Base-by-base conservation (phyloP, 1,140 invertebrate species). In the Pemphigus obesinymphae region DNA sequence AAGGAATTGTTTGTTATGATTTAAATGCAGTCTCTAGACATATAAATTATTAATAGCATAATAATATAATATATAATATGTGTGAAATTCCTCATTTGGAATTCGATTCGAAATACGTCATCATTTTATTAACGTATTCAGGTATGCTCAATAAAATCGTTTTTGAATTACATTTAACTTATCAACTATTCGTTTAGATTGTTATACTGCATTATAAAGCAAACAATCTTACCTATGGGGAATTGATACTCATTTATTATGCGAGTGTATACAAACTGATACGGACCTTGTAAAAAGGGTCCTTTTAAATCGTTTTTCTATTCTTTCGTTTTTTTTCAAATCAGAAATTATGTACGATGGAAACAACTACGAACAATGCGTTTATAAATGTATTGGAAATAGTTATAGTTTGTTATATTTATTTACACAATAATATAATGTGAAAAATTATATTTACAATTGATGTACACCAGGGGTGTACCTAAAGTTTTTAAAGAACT, bases 241-340 rank as follows among this genome's bases (percentile, higher is more conserved):
- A 73, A 31, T 48, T 31, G 70, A 50, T 48, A 31, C 26, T 73
- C 70, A 73, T 73, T 73, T 73, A 48, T 48, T 50, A 73, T 50
- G 70, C 26, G 15, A 48, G 43, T 2, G 45, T 73, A 70, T 17
- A 50, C 29, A n/a, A 50, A 72, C 23, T 48, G 43, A 72, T 72
- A 72, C 26, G 17, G 26, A 73, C 70, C 70, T 31, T 48, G 29
- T 15, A 31, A 50, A n/a, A 31, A 50, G 26, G 13, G 29, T 50
- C 26, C 45, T 50, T 73, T 73, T 48, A 48, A 73, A 50, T 73
- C 43, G 70, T 73, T 73, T 73, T 50, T 31, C 15, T 50, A n/a
- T 50, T 26, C 11, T 5, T 73, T 55, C n/a, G n/a, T 31, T 2
- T 73, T 20, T 31, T 48, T 73, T 6, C 43, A 17, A 0, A 70